A percentile compares a stretch with the other conserved stretches of the same genome.
Conservation (phyloP, 2,888 invertebrate species). For the Timema podura region DNA sequence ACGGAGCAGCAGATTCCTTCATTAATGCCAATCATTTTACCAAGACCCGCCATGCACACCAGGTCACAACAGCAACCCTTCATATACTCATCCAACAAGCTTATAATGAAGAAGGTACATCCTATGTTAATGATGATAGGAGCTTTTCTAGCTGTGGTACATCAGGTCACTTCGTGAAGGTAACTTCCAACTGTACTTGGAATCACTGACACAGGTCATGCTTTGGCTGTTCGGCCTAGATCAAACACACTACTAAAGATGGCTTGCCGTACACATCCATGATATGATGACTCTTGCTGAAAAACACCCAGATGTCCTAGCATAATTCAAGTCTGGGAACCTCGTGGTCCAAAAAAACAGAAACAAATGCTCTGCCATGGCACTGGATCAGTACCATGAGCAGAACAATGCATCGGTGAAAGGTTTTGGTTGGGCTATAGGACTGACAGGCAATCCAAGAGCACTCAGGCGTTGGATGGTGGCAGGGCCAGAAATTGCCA, state of each 20-base stretch:
- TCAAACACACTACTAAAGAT: constrained; percentile 23
- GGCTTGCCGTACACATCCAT: constrained; percentile 17
- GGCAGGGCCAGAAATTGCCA: no score
- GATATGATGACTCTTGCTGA: neutral
- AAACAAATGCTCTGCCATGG: neutral
- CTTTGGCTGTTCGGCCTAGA: constrained; percentile 23
- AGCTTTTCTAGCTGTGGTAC: constrained; percentile 8
- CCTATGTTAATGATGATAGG: neutral
- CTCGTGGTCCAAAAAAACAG: neutral
- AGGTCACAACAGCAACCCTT: constrained; percentile 8
- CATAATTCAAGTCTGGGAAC: constrained; percentile 7
- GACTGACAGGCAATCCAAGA: neutral
- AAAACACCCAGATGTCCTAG: neutral
- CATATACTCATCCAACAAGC: neutral
- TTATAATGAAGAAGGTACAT: neutral
- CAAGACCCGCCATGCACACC: constrained; percentile 9
- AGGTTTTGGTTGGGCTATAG: neutral
- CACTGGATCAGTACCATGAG: constrained; percentile 19
- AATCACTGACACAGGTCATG: constrained; percentile 19
- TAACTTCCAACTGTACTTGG: constrained; percentile 18
- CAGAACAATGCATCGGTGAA: constrained; percentile 18
- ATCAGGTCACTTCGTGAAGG: neutral
- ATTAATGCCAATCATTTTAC: neutral
- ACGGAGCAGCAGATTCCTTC: constrained; percentile 9
- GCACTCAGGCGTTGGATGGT: constrained; percentile 14